A percentile compares a stretch with the other conserved stretches of the same genome.
Conservation (phyloP, 2,888 invertebrate species). For the Caenorhabditis sp. region DNA sequence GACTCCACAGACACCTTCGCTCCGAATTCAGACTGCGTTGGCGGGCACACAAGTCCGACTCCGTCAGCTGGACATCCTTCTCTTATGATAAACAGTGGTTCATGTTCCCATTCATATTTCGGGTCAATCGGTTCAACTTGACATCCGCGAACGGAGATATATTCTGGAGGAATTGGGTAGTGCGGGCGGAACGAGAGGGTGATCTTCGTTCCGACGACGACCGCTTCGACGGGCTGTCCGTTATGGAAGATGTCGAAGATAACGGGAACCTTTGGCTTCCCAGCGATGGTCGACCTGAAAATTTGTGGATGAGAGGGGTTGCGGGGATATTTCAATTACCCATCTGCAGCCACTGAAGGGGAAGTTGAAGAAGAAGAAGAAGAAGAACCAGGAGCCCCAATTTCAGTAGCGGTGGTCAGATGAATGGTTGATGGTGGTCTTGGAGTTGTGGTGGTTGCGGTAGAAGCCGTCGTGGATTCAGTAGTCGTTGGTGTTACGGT, state of each 20-base stretch:
- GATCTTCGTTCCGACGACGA: constrained; percentile 82
- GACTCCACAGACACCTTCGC: constrained; percentile 82
- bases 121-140: constrained; percentile 82
- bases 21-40: constrained; percentile 80
- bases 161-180: constrained; percentile 81
- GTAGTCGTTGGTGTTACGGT: constrained; percentile 6
- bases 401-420: constrained; percentile 10
- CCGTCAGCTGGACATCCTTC: constrained; percentile 80
- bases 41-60: constrained; percentile 83
- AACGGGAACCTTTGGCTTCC: constrained; percentile 71
- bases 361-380: constrained; percentile 34
- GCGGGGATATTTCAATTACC: too few relatives aligned
- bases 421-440: constrained; percentile 27
- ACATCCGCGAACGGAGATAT: constrained; percentile 82
- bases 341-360: constrained; percentile 18
- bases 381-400: constrained; percentile 35
- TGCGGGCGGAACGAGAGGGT: constrained; percentile 81
- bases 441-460: constrained; percentile 31
- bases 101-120: constrained; percentile 82
- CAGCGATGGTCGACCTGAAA: constrained; percentile 48
- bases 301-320: too few relatives aligned
- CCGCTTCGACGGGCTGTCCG: constrained; percentile 82
- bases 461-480: constrained; percentile 19
- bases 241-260: constrained; percentile 83
- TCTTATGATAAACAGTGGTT: constrained; percentile 81